Evolutionary conservation across 2,113 vertebrate genomes (phyloP), one percentile per base, ranked within the genome.

Genomic region (Plecotus auritus): DNA sequence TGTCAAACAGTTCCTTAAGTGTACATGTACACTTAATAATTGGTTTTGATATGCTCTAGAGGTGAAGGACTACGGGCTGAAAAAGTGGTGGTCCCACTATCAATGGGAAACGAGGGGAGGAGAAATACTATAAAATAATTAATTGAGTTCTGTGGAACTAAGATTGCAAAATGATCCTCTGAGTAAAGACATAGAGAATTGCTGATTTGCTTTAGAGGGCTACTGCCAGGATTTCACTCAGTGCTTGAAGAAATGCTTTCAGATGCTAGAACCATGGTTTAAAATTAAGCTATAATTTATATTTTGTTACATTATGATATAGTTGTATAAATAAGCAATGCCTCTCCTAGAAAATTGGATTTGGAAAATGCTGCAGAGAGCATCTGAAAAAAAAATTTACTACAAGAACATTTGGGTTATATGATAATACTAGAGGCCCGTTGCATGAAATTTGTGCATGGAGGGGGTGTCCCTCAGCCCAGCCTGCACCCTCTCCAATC

Each of bases 121-220:
- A 96, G 81, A 96, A 97, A 93, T 90, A 54, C 61, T 95, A 35
- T 92, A 88, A 97, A 95, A 89, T 94, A 96, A 92, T 93, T 96
- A 94, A 93, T 82, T 70, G 12, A 64, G 37, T 83, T 96, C 92
- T 96, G 88, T 83, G 47, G 77, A 94, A 88, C 64, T 88, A 85
- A 96, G 88, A 95, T 97, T 94, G 83, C 83, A 91, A 69, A 97
- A 86, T 94, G 91, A 97, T 94, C 96, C 73, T 94, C 76, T 94
- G 73, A 92, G 88, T 84, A 94, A 88, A 95, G 78, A 92, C 85
- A 88, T 28, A 61, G 85, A 85, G 69, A 95, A 76, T 69, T 82
- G 67, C 90, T 80, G 42, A 49, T 83, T 70, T 91, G 82, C 23
- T 74, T 47, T 89, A 20, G 45, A 94, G 13, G 30, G 54, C 61